These are phyloP conservation scores for Mylabris phalerata DNA, from an alignment of 1,140 invertebrate species.

Conservation along the genomic window DNA sequence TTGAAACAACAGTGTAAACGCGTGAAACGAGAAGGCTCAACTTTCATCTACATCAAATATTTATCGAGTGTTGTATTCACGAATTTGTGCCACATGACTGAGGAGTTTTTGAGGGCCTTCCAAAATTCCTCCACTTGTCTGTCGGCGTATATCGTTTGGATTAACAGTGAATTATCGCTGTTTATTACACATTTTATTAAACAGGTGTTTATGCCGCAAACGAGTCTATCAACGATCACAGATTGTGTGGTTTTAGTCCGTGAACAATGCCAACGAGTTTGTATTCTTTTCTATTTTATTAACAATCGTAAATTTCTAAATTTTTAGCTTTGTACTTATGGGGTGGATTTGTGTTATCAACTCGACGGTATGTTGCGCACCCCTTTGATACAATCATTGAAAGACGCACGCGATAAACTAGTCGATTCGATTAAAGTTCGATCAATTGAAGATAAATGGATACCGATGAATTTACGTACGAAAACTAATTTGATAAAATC, in stretches of 20 bases:
- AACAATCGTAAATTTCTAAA: neutral
- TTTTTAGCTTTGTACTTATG: slow-evolving; percentile 58
- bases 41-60: slow-evolving; percentile 75
- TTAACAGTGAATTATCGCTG: slow-evolving; percentile 76
- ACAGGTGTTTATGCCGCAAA: slow-evolving; percentile 89
- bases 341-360: slow-evolving; percentile 71
- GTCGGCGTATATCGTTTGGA: slow-evolving; percentile 88
- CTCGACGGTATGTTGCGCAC: slow-evolving; percentile 62
- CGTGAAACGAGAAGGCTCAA: slow-evolving; percentile 83
- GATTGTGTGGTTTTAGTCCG: slow-evolving; percentile 65
- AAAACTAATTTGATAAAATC: slow-evolving; percentile 48
- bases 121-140: slow-evolving; percentile 63
- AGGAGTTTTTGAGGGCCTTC: slow-evolving; percentile 80
- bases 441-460: slow-evolving; percentile 64
- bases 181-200: slow-evolving; percentile 75
- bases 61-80: slow-evolving; percentile 83
- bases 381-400: slow-evolving; percentile 53
- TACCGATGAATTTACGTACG: slow-evolving; percentile 59
- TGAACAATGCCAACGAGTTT: slow-evolving; percentile 36
- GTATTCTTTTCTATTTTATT: neutral
- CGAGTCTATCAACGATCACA: slow-evolving; percentile 71
- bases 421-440: slow-evolving; percentile 66
- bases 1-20: slow-evolving; percentile 77
- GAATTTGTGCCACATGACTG: slow-evolving; percentile 77
- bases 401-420: slow-evolving; percentile 65